These are phyloP conservation scores for Arizona elegans DNA, from an alignment of 2,113 vertebrate genomes.

Conservation along the genomic window DNA sequence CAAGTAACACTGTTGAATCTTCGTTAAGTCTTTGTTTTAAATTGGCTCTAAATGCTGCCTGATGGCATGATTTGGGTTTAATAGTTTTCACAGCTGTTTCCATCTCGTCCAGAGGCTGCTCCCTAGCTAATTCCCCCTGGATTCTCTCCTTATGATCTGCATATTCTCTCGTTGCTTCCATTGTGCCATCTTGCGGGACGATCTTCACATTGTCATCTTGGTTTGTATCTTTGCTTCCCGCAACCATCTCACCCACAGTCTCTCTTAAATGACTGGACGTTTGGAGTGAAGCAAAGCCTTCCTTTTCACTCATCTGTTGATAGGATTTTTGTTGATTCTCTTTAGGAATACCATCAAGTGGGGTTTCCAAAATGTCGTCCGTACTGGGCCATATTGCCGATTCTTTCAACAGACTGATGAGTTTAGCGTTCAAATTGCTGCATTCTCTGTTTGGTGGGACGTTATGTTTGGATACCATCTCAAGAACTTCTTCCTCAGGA, in stretches of 20 bases:
- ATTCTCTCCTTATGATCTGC: neutral
- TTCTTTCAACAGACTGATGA: constrained; percentile 41
- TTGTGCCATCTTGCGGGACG: neutral
- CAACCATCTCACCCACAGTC: neutral
- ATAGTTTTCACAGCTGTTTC: constrained; percentile 3
- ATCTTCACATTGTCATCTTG: neutral
- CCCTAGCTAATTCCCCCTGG: neutral
- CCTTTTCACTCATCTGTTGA: neutral
- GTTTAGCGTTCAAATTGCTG: constrained; percentile 18
- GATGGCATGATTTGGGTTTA: neutral
- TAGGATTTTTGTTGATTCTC: constrained; percentile 4
- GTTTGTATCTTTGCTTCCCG: neutral
- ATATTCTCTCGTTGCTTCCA: neutral
- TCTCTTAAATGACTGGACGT: neutral
- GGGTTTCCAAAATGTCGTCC: neutral
- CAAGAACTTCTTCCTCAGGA: constrained; percentile 47
- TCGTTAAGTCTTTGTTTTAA: constrained; percentile 25
- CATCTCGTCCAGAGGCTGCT: constrained; percentile 16
- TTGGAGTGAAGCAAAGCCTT: neutral
- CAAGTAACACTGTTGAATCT: neutral
- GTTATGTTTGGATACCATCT: constrained; percentile 40
- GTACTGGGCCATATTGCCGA: neutral
- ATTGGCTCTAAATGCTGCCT: neutral
- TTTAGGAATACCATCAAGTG: neutral
- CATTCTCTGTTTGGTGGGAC: constrained; percentile 23